These are phyloP conservation scores for Sciaenops ocellatus DNA, from an alignment of 2,797 vertebrate genomes.

Conservation along the genomic window DNA sequence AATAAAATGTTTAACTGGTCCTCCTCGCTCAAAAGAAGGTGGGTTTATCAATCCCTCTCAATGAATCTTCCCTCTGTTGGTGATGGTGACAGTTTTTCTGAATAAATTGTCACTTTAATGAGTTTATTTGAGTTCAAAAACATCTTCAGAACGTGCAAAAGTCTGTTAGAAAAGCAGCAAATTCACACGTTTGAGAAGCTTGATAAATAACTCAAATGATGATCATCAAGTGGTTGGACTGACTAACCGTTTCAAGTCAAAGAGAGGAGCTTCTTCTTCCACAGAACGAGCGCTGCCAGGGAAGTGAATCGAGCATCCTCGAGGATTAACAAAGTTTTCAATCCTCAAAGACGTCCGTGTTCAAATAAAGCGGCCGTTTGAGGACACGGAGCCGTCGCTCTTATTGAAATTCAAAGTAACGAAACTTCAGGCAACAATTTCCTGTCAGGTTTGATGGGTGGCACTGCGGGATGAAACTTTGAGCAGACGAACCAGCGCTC, in stretches of 20 bases:
- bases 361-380: not conserved
- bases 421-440: slow-evolving; percentile 31
- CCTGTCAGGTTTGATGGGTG: slow-evolving; percentile 32
- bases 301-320: not conserved
- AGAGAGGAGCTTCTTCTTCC: no score
- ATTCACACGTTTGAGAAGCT: not conserved
- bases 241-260: not conserved
- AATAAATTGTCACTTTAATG: no score
- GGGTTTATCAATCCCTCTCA: no score
- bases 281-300: not conserved
- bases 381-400: not conserved
- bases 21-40: no score
- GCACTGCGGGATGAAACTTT: slow-evolving; percentile 20
- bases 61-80: no score
- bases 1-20: no score
- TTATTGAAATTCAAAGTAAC: slow-evolving; percentile 21
- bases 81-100: no score
- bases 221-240: no score
- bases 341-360: not conserved
- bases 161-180: not conserved
- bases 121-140: no score
- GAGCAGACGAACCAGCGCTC: slow-evolving; percentile 37
- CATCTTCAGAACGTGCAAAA: no score
- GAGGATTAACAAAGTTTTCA: not conserved
- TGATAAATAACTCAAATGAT: no score